Conservation (phyloP, 2,888 invertebrate genomes). For the Drosophila anomelani region DNA sequence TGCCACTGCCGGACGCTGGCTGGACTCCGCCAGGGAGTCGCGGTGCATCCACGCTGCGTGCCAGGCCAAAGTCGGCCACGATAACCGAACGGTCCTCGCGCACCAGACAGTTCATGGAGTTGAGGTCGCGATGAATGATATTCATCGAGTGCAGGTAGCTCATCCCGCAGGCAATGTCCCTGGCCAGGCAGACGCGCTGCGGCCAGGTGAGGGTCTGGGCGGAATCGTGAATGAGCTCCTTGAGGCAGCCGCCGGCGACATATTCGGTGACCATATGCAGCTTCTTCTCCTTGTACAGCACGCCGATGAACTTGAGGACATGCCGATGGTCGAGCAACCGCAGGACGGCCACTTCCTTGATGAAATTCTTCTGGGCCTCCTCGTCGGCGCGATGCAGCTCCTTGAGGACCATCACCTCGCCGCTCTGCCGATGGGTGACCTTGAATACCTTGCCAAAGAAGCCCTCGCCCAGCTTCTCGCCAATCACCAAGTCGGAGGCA, state of each 20-base stretch:
- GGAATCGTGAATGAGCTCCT: slow-evolving; percentile 92
- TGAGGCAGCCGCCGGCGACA: slow-evolving; percentile 95
- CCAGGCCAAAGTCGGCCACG: slow-evolving; percentile 97
- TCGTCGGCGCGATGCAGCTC: slow-evolving; percentile 97
- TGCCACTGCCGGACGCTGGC: background rate
- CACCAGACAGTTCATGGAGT: slow-evolving; percentile 97
- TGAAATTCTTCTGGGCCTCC: slow-evolving; percentile 96
- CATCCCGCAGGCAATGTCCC: slow-evolving; percentile 97
- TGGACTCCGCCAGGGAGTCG: slow-evolving; percentile 39
- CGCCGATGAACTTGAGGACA: slow-evolving; percentile 95
- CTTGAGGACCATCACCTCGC: slow-evolving; percentile 97
- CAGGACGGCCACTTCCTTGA: slow-evolving; percentile 97
- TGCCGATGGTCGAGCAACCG: slow-evolving; percentile 95
- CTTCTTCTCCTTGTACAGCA: slow-evolving; percentile 95
- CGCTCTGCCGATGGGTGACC: slow-evolving; percentile 95
- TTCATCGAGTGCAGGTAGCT: slow-evolving; percentile 97
- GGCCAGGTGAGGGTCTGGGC: slow-evolving; percentile 90
- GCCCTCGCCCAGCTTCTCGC: slow-evolving; percentile 95
- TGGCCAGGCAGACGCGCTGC: slow-evolving; percentile 92
- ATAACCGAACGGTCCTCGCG: slow-evolving; percentile 96
- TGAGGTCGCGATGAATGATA: slow-evolving; percentile 97
- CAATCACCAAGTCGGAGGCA: slow-evolving; percentile 94
- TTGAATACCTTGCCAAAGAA: slow-evolving; percentile 97
- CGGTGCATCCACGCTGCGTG: slow-evolving; percentile 89
- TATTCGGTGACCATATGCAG: slow-evolving; percentile 97